These are phyloP conservation scores for Oxyscelio sp. DNA, from an alignment of 2,888 invertebrate species.

Conservation along the genomic window DNA sequence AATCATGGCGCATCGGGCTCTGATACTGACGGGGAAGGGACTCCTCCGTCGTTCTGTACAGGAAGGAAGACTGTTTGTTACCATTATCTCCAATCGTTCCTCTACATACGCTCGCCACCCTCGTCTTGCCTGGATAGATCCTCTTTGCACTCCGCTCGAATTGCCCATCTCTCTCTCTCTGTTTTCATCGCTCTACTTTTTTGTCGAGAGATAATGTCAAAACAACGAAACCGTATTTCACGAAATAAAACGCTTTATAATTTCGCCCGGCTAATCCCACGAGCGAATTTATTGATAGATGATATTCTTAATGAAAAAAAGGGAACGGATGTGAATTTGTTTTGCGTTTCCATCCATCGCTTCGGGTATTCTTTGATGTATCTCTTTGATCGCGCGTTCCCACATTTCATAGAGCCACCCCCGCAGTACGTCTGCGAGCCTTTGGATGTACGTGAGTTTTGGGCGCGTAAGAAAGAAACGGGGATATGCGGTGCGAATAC, in stretches of 20 bases:
- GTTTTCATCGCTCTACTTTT: constrained; percentile 54
- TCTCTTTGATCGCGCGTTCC: constrained; percentile 84
- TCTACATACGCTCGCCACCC: constrained; percentile 64
- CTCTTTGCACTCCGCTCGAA: constrained; percentile 62
- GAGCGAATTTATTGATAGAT: neutral
- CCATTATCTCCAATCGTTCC: constrained; percentile 86
- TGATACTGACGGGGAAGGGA: constrained; percentile 69
- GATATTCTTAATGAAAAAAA: neutral
- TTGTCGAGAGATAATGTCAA: constrained; percentile 56
- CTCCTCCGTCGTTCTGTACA: constrained; percentile 85
- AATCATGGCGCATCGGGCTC: constrained; percentile 83
- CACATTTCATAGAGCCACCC: constrained; percentile 88
- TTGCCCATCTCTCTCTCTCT: no score
- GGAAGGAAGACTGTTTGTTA: constrained; percentile 89
- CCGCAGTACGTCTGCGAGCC: constrained; percentile 82
- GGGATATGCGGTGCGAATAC: constrained; percentile 54
- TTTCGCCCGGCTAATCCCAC: neutral
- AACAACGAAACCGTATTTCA: constrained; percentile 41
- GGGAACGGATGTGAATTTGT: neutral
- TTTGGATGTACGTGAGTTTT: constrained; percentile 67
- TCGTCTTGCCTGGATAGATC: constrained; percentile 57
- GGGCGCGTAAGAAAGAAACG: constrained; percentile 70
- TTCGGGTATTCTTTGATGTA: constrained; percentile 68
- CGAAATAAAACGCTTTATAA: constrained; percentile 40
- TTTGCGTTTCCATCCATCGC: constrained; percentile 42